Evolutionary conservation across 2,888 invertebrate genomes (phyloP).

Genomic region (Boloria selene): DNA sequence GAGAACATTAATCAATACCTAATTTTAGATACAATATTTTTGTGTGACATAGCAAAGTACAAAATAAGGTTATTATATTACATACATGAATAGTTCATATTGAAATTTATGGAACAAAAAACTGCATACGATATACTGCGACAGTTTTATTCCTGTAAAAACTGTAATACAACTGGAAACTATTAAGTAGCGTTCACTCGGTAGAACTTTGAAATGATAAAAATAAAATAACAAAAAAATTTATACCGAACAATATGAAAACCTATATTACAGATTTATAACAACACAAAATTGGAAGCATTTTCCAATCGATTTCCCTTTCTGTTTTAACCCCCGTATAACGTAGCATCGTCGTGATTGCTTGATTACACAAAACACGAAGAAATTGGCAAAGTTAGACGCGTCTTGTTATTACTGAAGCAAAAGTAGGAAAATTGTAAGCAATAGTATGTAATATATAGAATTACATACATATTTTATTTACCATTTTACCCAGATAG

Average conservation of each 20-base stretch:
- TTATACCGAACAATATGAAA: conserved; percentile 28
- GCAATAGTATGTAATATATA: background rate
- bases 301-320: conserved; percentile 45
- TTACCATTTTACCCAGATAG: too few relatives aligned
- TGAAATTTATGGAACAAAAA: conserved; percentile 7
- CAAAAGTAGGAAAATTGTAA: background rate
- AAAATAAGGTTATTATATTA: too few relatives aligned
- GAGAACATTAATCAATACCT: too few relatives aligned
- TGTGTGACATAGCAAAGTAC: too few relatives aligned
- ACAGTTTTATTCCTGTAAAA: conserved; percentile 22
- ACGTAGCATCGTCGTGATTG: conserved; percentile 18
- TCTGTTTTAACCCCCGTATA: conserved; percentile 32
- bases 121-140: conserved; percentile 2
- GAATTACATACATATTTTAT: too few relatives aligned
- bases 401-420: background rate
- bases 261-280: conserved; percentile 33
- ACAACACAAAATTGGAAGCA: conserved; percentile 28
- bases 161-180: conserved; percentile 18
- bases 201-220: conserved; percentile 21
- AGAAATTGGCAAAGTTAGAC: background rate
- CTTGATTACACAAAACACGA: conserved; percentile 18
- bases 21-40: too few relatives aligned
- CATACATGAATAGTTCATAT: background rate
- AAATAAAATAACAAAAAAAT: conserved; percentile 25
- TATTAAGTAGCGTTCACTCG: conserved; percentile 25